Conservation (phyloP, 2,888 invertebrate species). For the Drosophila maculinotata region DNA sequence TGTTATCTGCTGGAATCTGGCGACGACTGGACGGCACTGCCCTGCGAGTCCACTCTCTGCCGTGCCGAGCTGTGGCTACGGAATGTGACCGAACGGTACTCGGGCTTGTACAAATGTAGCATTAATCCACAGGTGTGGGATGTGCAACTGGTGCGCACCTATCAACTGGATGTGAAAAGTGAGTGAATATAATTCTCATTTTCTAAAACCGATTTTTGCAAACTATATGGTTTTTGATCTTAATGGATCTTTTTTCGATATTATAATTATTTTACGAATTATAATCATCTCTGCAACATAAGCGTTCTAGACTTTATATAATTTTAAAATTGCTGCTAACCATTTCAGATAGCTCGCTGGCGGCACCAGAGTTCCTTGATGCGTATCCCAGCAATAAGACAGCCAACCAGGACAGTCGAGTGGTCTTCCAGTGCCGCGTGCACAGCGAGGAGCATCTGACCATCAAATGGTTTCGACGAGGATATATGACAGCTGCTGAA, state of each 20-base stretch:
- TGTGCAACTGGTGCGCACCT: slow-evolving; percentile 83
- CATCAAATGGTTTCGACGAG: slow-evolving; percentile 83
- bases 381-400: slow-evolving; percentile 81
- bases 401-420: slow-evolving; percentile 67
- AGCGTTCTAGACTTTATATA: no score
- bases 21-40: slow-evolving; percentile 80
- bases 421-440: slow-evolving; percentile 83
- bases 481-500: slow-evolving; percentile 34
- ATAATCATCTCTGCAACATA: no score
- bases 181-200: slow-evolving; percentile 23
- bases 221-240: no score
- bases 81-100: slow-evolving; percentile 83
- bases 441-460: slow-evolving; percentile 82
- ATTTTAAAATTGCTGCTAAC: neutral
- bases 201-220: neutral
- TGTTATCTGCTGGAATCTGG: slow-evolving; percentile 69
- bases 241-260: no score
- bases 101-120: slow-evolving; percentile 84
- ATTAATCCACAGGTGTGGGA: slow-evolving; percentile 79
- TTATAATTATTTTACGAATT: no score
- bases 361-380: slow-evolving; percentile 82
- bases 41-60: slow-evolving; percentile 80
- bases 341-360: slow-evolving; percentile 72
- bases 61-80: slow-evolving; percentile 76
- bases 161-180: slow-evolving; percentile 84